phyloP scores from a whole-genome alignment of 2,113 vertebrate genomes.

The Platichthys stellatus region DNA sequence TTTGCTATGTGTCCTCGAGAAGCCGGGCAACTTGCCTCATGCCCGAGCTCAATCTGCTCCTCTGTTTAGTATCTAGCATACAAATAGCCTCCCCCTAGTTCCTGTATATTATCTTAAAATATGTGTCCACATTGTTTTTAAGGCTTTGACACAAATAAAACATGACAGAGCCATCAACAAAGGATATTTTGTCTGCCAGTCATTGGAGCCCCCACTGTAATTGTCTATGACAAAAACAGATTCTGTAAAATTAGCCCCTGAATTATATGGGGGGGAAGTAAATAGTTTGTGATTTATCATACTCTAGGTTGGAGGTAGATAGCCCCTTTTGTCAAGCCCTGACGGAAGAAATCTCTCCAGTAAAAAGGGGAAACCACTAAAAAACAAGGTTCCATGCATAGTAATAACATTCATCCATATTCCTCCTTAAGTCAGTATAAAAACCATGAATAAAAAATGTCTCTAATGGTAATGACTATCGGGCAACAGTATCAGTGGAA shows the following conservation, averaged over 20 bases:
- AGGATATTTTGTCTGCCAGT: slow-evolving; percentile 87
- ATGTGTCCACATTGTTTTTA: slow-evolving; percentile 82
- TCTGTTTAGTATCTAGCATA: slow-evolving; percentile 75
- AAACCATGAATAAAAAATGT: slow-evolving; percentile 85
- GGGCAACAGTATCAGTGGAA: slow-evolving; percentile 68
- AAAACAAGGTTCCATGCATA: slow-evolving; percentile 79
- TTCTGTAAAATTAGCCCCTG: slow-evolving; percentile 86
- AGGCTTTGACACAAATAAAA: slow-evolving; percentile 82
- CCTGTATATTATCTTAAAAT: slow-evolving; percentile 82
- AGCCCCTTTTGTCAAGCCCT: slow-evolving; percentile 80
- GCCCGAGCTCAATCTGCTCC: slow-evolving; percentile 65
- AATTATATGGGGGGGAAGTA: slow-evolving; percentile 80
- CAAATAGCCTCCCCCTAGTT: slow-evolving; percentile 71
- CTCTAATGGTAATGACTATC: slow-evolving; percentile 81
- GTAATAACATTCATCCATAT: slow-evolving; percentile 86
- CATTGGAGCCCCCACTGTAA: slow-evolving; percentile 80
- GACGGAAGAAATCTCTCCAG: slow-evolving; percentile 77
- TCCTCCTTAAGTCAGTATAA: slow-evolving; percentile 81
- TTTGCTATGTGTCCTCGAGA: slow-evolving; percentile 53
- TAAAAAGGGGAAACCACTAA: slow-evolving; percentile 56
- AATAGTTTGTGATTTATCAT: slow-evolving; percentile 87
- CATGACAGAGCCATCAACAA: slow-evolving; percentile 88
- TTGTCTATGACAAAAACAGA: slow-evolving; percentile 87
- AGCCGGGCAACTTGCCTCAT: slow-evolving; percentile 46
- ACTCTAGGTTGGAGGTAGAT: slow-evolving; percentile 80